Percentiles rank a stretch among this genome's conserved stretches.
phyloP scores from a whole-genome alignment of 37 sponge, comb jelly and placozoan genomes.

The Crambe crambe region DNA sequence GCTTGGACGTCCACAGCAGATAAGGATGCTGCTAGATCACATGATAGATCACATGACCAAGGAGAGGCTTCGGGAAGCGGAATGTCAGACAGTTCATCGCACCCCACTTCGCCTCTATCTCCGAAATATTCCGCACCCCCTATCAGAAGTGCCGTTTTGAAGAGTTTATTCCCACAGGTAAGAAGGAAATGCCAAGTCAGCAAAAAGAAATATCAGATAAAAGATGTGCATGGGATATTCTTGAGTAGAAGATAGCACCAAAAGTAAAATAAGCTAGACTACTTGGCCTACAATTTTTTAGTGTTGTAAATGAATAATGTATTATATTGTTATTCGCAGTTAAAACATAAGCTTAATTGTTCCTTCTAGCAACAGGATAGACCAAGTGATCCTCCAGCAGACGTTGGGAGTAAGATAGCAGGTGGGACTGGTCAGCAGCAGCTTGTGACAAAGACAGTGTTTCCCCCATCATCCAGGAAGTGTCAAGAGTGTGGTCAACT shows the following conservation, averaged over 20 bases:
- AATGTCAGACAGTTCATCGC: constrained; percentile 2
- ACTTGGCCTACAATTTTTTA: too few species aligned
- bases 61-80: constrained; percentile 8
- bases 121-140: constrained; percentile 53
- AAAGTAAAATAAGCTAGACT: too few species aligned
- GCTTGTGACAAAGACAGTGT: constrained; percentile 12
- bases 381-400: too few species aligned
- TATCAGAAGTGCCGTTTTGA: constrained; percentile 63
- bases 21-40: not conserved
- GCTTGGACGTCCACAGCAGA: not conserved
- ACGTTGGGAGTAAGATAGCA: not conserved
- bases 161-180: constrained; percentile 55
- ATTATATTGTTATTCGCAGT: too few species aligned
- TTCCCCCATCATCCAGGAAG: constrained; percentile 23
- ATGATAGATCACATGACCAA: not conserved
- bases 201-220: too few species aligned
- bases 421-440: not conserved
- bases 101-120: constrained; percentile 18
- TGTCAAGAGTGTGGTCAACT: constrained; percentile 58
- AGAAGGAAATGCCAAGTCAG: not conserved
- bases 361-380: too few species aligned
- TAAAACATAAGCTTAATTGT: too few species aligned
- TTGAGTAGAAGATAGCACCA: too few species aligned
- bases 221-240: too few species aligned
- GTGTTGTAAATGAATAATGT: too few species aligned